Evolutionary conservation across 23 tunicate species (phyloP).

Genomic region (Trididemnum miniatum): DNA sequence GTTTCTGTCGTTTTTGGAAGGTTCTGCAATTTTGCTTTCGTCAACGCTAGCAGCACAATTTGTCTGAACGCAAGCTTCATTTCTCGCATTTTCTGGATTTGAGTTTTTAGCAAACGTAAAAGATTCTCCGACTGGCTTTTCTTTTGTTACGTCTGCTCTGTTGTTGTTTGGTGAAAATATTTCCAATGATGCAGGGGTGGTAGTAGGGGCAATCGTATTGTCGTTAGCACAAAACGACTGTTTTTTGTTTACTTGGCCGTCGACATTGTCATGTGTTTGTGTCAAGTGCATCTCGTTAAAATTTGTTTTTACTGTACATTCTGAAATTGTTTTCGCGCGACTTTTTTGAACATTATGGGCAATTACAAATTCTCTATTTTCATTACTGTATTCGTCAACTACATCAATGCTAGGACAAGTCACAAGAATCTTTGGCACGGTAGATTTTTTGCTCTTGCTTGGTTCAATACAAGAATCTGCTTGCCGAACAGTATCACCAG

Average conservation of each 20-base stretch:
- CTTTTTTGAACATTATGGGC: background rate
- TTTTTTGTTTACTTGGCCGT: background rate
- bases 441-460: background rate
- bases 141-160: background rate
- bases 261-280: background rate
- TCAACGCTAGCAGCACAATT: background rate
- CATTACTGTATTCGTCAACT: background rate
- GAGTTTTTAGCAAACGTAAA: background rate
- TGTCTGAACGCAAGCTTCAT: background rate
- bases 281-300: background rate
- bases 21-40: background rate
- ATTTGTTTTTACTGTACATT: background rate
- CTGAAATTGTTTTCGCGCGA: background rate
- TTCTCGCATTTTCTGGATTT: background rate
- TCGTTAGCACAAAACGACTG: background rate
- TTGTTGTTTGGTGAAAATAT: background rate
- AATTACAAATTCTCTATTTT: background rate
- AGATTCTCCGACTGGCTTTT: background rate
- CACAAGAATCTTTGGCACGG: slow-evolving; percentile 1
- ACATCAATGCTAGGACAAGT: background rate
- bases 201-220: background rate
- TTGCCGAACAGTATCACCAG: background rate
- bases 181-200: background rate
- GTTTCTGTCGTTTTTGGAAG: too few relatives aligned
- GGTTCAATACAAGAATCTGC: background rate